A percentile compares a stretch with the other conserved stretches of the same genome.
Evolutionary conservation across 2,888 invertebrate genomes (phyloP).

Genomic region (Sycophila texana): DNA sequence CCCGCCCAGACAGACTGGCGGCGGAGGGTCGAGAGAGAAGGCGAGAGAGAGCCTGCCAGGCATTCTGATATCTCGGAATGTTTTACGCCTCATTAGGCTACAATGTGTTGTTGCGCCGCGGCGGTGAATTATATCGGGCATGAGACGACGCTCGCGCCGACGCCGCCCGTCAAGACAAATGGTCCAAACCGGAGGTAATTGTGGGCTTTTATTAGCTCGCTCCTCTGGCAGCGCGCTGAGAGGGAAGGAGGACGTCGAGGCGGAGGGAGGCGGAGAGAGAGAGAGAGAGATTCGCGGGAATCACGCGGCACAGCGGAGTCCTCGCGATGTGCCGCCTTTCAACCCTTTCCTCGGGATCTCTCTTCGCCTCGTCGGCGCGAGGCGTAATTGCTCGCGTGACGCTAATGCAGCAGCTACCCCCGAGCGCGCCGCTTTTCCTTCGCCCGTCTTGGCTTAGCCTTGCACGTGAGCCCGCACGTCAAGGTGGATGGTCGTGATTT

Average conservation of each 20-base stretch:
- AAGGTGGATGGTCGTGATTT: slow-evolving; percentile 29
- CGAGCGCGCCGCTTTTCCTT: slow-evolving; percentile 50
- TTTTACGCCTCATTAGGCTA: slow-evolving; percentile 75
- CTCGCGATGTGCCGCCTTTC: slow-evolving; percentile 59
- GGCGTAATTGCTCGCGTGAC: slow-evolving; percentile 74
- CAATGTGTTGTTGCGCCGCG: slow-evolving; percentile 75
- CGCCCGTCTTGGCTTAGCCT: neutral
- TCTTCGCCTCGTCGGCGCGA: slow-evolving; percentile 42
- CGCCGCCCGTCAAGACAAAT: slow-evolving; percentile 73
- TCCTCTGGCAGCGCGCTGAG: slow-evolving; percentile 59
- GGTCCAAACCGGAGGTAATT: slow-evolving; percentile 76
- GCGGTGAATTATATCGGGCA: slow-evolving; percentile 75
- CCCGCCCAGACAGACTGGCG: slow-evolving; percentile 9
- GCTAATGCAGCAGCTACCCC: slow-evolving; percentile 72
- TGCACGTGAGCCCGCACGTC: slow-evolving; percentile 20
- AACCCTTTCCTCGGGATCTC: slow-evolving; percentile 16
- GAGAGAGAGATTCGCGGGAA: neutral
- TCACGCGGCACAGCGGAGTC: slow-evolving; percentile 54
- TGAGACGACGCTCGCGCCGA: slow-evolving; percentile 65
- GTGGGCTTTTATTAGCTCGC: slow-evolving; percentile 75
- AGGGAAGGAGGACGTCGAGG: slow-evolving; percentile 56
- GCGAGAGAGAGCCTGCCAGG: slow-evolving; percentile 6
- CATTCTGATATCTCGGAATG: slow-evolving; percentile 70
- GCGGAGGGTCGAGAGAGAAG: slow-evolving; percentile 9
- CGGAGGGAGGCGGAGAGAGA: neutral